Evolutionary conservation across 2,797 vertebrate species (phyloP), one percentile per base, ranked within the genome.

Genomic region (Euthynnus affinis): DNA sequence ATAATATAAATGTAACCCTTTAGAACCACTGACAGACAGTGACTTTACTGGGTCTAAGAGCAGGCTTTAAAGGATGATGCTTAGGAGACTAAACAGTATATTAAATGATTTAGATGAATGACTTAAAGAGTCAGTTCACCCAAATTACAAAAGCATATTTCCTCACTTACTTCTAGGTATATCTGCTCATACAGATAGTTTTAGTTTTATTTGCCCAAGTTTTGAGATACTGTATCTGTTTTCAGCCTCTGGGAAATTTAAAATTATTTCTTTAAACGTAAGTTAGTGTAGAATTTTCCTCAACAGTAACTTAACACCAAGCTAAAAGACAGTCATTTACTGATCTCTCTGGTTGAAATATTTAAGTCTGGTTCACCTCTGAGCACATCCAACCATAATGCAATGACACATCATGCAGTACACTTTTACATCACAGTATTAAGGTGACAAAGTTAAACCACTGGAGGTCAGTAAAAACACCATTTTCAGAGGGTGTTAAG

Each of bases 1-100:
- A 14, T 51, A 77, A 37, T 58, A 60, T 52, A 78, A 81, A 87
- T 74, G n/a, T 44, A 87, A 90, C 84, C 88, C 81, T 86, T 83
- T 88, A 82, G 80, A 85, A 79, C 80, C 81, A 85, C 64, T 59
- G 75, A 84, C 62, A 73, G 64, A 76, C 59, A 59, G 78, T 62
- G 74, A 81, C 51, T 65, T 80, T 59, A 87, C 37, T 84, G 67
- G 51, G 86, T 75, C 34, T 60, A 70, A 76, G 74, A 75, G 84
- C 55, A 71, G 68, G 52, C 62, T 87, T 77, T 68, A 65, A 81
- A 79, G 59, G 68, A 85, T 64, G 51, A 80, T 74, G 62, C 62
- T 70, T 49, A n/a, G 46, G 46, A 75, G 48, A 72, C 71, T 66
- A 58, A 17, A 72, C 46, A 69, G 42, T 18, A 66, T 48, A 69